Conservation (phyloP, 2,797 vertebrate species). For the Acropternis orthonyx region DNA sequence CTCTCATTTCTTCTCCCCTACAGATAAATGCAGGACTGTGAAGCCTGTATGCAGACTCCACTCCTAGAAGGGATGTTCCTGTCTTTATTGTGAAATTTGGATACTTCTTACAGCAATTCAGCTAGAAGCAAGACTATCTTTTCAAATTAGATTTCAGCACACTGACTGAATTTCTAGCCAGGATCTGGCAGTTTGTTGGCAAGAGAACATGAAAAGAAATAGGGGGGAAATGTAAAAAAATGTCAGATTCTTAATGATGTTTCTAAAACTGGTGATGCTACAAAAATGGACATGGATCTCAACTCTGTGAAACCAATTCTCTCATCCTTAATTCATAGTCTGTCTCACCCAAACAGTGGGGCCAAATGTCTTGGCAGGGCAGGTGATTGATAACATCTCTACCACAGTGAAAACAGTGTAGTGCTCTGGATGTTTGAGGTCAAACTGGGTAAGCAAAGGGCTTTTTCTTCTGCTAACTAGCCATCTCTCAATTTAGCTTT, state of each 20-base stretch:
- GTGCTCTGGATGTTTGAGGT: neutral
- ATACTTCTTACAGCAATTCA: slow-evolving; percentile 34
- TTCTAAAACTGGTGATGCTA: slow-evolving; percentile 33
- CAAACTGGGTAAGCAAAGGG: neutral
- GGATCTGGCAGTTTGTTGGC: slow-evolving; percentile 52
- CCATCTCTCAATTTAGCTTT: slow-evolving; percentile 4
- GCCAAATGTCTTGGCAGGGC: neutral
- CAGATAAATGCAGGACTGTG: neutral
- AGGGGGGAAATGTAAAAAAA: neutral
- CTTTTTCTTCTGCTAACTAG: neutral
- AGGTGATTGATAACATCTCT: neutral
- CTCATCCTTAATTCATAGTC: neutral
- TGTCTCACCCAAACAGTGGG: neutral
- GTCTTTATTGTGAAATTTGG: slow-evolving; percentile 3
- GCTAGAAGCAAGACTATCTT: slow-evolving; percentile 39
- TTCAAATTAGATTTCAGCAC: slow-evolving; percentile 46
- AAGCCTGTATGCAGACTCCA: neutral
- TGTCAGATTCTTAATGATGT: neutral
- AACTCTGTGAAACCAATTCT: neutral
- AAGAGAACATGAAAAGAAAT: slow-evolving; percentile 3
- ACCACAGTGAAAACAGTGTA: neutral
- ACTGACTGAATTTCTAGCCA: slow-evolving; percentile 23
- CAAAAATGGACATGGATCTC: slow-evolving; percentile 11
- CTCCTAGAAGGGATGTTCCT: neutral
- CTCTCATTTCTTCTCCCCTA: neutral